A percentile compares a stretch with the other conserved stretches of the same genome.
phyloP scores from a whole-genome alignment of 2,113 vertebrate genomes.

The Aplodontia rufa region DNA sequence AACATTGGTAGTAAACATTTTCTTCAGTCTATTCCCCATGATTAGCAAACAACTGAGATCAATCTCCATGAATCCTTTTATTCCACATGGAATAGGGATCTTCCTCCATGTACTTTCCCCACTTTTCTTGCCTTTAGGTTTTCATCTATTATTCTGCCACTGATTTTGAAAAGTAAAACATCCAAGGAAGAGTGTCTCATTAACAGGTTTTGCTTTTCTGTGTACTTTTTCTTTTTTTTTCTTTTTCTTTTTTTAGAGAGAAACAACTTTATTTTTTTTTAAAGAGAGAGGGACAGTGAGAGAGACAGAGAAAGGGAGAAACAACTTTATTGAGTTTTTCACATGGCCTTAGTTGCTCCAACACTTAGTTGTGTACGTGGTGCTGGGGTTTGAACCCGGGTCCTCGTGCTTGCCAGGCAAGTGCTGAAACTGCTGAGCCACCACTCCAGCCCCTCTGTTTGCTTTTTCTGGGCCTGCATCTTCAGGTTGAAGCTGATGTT shows the following conservation, averaged over 20 bases:
- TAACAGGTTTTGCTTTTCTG: conserved; percentile 19
- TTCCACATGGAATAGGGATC: neutral
- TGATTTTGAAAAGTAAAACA: neutral
- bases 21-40: neutral
- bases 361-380: too few relatives aligned
- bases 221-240: too few relatives aligned
- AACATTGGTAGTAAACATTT: neutral
- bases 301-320: too few relatives aligned
- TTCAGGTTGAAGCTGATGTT: neutral
- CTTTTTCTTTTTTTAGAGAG: too few relatives aligned
- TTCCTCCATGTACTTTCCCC: neutral
- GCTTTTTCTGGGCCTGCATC: neutral
- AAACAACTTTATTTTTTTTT: too few relatives aligned
- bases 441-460: too few relatives aligned
- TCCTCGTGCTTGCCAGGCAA: too few relatives aligned
- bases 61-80: neutral
- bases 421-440: too few relatives aligned
- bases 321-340: too few relatives aligned
- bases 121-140: neutral
- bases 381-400: too few relatives aligned
- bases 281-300: too few relatives aligned
- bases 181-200: neutral
- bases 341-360: too few relatives aligned
- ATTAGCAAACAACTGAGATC: neutral
- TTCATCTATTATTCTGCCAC: conserved; percentile 28